Evolutionary conservation across 2,797 vertebrate species (phyloP).

Genomic region (Acipenser oxyrinchus): DNA sequence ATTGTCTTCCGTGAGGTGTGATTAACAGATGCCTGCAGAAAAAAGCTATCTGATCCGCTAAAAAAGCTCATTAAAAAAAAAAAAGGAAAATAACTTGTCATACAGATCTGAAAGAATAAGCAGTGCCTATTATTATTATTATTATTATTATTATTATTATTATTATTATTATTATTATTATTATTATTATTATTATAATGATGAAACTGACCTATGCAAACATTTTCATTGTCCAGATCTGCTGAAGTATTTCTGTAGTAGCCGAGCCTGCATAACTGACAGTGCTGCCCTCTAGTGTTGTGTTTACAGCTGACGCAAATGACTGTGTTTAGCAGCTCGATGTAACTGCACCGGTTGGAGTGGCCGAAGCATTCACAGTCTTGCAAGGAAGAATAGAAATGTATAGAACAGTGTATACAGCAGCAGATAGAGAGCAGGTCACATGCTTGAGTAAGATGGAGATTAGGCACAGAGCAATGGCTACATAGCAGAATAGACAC

Average conservation of each 20-base stretch:
- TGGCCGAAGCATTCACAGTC: slow-evolving; percentile 93
- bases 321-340: slow-evolving; percentile 89
- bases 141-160: slow-evolving; percentile 19
- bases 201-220: slow-evolving; percentile 82
- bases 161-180: no score
- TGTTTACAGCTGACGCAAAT: slow-evolving; percentile 98
- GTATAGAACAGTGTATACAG: slow-evolving; percentile 58
- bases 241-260: slow-evolving; percentile 83
- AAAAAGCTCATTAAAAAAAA: slow-evolving; percentile 25
- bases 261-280: slow-evolving; percentile 86
- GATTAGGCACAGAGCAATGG: slow-evolving; percentile 43
- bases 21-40: background rate
- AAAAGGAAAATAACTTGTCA: slow-evolving; percentile 24
- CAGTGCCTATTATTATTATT: slow-evolving; percentile 20
- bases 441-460: slow-evolving; percentile 74
- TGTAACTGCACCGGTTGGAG: slow-evolving; percentile 97
- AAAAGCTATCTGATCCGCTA: slow-evolving; percentile 18
- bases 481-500: slow-evolving; percentile 40
- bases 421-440: slow-evolving; percentile 53
- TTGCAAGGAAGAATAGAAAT: slow-evolving; percentile 74
- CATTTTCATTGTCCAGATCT: slow-evolving; percentile 72
- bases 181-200: slow-evolving; percentile 27
- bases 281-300: slow-evolving; percentile 95
- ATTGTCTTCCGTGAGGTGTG: slow-evolving; percentile 25
- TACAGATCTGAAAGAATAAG: slow-evolving; percentile 15